Base-by-base conservation (phyloP, 2,888 invertebrate genomes). In the Clepsis dumicolana region DNA sequence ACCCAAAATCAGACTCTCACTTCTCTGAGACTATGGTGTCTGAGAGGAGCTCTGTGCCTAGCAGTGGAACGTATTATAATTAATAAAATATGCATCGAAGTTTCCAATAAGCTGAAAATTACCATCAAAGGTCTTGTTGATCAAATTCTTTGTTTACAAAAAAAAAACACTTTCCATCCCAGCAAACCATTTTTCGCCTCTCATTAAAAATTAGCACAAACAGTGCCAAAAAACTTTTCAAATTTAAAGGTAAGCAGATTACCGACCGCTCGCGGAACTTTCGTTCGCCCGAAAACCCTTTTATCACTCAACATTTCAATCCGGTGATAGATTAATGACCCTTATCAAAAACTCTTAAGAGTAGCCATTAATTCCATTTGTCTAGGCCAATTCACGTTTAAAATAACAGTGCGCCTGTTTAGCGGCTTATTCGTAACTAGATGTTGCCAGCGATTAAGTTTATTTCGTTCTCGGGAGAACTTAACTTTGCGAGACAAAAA, bases 261-360 rank as follows among this genome's bases (percentile, higher is more conserved):
- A 57, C 10, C n/a, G 21, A 5, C 48, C 25, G 18, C 29, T 29
- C 25, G 21, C 25, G 32, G 44, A 56, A 63, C 67, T 57, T 61
- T 56, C 35, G 25, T 61, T 53, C 16, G 4, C 41, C 5, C 21
- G 61, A 54, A 62, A 41, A 52, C 68, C 68, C 29, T 59, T 68
- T 68, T 57, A 32, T 52, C 35, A 38, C 14, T 27, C 52, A n/a
- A 61, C 57, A 14, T 64, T 68, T 64, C 68, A 68, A 68, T 68
- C 59, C 59, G 10, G 29, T 59, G 44, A 64, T 64, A 59, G 68
- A 68, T 68, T 68, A 68, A 68, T 59, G 64, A 35, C 68, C 68
- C 59, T 68, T 68, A 68, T 59, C 63, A 64, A 57, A 57, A 59
- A 64, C 63, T 59, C 53, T 53, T 59, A 12, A 44, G 18, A 25